Evolutionary conservation across 2,113 vertebrate genomes (phyloP), one percentile per base, ranked within the genome.

Genomic region (Brienomyrus brachyistius): DNA sequence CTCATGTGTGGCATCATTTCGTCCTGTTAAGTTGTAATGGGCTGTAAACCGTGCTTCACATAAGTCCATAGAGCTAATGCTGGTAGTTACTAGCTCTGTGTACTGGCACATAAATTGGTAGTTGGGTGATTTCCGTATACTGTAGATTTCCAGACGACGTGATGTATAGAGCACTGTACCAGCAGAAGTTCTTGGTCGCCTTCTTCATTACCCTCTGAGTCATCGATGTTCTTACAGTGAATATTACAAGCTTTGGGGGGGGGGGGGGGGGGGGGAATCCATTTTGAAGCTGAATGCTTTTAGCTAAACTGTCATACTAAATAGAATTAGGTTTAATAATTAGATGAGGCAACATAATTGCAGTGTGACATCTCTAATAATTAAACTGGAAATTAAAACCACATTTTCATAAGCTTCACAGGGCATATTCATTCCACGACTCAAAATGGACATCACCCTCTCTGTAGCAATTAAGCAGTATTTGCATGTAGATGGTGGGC

Each of bases 381-480:
- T 93, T 92, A 91, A 88, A 93, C 92, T 86, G 91, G 88, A 92
- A 91, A 88, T 91, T 85, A 88, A 90, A 90, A 43, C 56, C 89
- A 82, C 91, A 92, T 90, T 88, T 92, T 91, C 90, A 40, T 31
- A 89, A 91, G 80, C 87, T 91, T 92, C 91, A 86, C 35, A 19
- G 87, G 91, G 90, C 84, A 93, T 91, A 93, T 84, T 90, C 87
- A 89, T 90, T 91, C 88, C 86, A 91, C 91, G 91, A 92, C 93
- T 93, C 92, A 92, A 92, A 91, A 91, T 87, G 74, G 90, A 92
- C 91, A 91, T 90, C 88, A 91, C 89, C 43, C 70, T 90, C 90
- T 92, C 93, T 94, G 91, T 91, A 91, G 88, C 94, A 94, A 94
- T 94, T 93, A 90, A 87, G 90, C 88, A 83, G 92, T 92, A 92